phyloP scores from a whole-genome alignment of 2,888 invertebrate genomes.

The Lypha dubia region DNA sequence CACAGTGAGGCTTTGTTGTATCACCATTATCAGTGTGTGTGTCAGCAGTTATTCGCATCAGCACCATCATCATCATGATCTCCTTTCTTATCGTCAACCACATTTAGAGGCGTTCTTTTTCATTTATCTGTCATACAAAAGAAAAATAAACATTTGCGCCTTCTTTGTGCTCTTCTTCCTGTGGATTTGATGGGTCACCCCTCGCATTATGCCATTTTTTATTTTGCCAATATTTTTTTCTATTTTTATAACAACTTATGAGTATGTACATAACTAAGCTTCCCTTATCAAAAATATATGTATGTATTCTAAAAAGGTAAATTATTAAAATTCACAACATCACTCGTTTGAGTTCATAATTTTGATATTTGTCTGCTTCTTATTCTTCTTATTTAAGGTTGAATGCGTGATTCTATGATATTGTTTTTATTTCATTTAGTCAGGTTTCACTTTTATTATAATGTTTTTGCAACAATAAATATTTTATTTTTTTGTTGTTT shows the following conservation, averaged over 20 bases:
- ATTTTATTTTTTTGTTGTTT: constrained; percentile 23
- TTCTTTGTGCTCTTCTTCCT: neutral
- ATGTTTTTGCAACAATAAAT: neutral
- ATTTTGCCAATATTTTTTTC: constrained; percentile 31
- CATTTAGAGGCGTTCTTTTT: constrained; percentile 51
- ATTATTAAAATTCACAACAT: constrained; percentile 81
- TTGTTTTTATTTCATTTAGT: constrained; percentile 16
- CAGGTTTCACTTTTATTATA: constrained; percentile 30
- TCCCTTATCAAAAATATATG: constrained; percentile 11
- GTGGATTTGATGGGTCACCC: constrained; percentile 16
- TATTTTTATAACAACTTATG: neutral
- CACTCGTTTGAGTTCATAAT: constrained; percentile 80
- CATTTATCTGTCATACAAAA: constrained; percentile 52
- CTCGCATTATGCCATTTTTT: constrained; percentile 47
- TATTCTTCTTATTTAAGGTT: constrained; percentile 57
- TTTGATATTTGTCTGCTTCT: constrained; percentile 73
- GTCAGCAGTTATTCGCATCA: constrained; percentile 31
- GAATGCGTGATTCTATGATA: constrained; percentile 31
- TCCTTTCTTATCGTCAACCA: constrained; percentile 9
- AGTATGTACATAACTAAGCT: constrained; percentile 3
- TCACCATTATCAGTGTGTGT: constrained; percentile 41
- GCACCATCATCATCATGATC: constrained; percentile 34
- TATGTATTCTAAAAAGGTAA: neutral
- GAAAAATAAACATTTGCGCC: constrained; percentile 30
- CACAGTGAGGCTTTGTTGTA: constrained; percentile 43